A percentile compares a stretch with the other conserved stretches of the same genome.
Conservation (phyloP, 2,797 vertebrate species). For the Sebastes cheni region DNA sequence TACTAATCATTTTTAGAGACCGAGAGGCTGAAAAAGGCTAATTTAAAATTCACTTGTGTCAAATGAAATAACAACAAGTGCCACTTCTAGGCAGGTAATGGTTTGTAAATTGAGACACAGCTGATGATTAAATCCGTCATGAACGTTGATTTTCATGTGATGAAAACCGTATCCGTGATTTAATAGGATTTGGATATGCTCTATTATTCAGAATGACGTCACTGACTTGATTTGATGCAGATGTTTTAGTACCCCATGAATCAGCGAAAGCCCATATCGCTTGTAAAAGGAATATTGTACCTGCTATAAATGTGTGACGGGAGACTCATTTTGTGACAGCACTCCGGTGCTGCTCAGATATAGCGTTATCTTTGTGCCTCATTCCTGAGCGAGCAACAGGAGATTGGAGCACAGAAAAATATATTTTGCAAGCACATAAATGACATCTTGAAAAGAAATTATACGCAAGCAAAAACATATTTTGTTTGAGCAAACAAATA, state of each 20-base stretch:
- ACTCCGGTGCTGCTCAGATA: background rate
- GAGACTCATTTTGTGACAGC: conserved; percentile 40
- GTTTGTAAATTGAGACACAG: conserved; percentile 18
- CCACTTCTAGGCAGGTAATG: background rate
- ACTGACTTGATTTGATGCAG: conserved; percentile 29
- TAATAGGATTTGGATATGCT: conserved; percentile 7
- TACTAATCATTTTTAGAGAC: background rate
- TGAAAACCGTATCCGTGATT: conserved; percentile 15
- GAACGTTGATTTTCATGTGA: background rate
- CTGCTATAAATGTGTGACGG: conserved; percentile 32
- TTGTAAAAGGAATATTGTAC: conserved; percentile 51
- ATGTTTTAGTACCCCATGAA: conserved; percentile 33
- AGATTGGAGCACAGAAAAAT: background rate
- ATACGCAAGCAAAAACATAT: background rate
- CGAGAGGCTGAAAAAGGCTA: background rate
- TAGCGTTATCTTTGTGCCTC: background rate
- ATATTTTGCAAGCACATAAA: background rate
- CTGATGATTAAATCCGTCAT: conserved; percentile 13
- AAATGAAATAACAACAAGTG: conserved; percentile 12
- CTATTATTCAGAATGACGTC: conserved; percentile 14
- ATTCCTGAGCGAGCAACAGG: background rate
- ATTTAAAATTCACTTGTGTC: conserved; percentile 17
- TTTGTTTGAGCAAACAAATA: background rate
- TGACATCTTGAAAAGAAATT: background rate
- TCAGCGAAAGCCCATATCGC: conserved; percentile 22